Evolutionary conservation across 2,113 vertebrate genomes (phyloP), one percentile per base, ranked within the genome.

Genomic region (Corythaixoides concolor): DNA sequence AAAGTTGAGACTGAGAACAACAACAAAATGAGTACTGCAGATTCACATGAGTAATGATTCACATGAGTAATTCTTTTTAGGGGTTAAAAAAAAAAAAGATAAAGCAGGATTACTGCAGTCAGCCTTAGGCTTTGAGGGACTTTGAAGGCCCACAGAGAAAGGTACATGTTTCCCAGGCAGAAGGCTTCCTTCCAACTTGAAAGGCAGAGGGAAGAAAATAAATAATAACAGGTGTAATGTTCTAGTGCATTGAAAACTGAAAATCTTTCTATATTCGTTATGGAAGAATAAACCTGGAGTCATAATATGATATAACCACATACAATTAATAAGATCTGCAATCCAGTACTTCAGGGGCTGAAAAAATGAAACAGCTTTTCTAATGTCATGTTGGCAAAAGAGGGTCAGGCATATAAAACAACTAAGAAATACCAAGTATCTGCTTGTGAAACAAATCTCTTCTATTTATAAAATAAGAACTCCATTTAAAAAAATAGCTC

Each of bases 181-280:
- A 96, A 55, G 21, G 20, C 74, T 97, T 91, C 84, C 59, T 96
- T 90, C 28, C 37, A 85, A 63, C 75, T 90, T 88, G 82, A 93
- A 96, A 96, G 82, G 74, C 59, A 94, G 70, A 97, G 87, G 56
- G 45, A 90, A 30, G 50, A 90, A 97, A 97, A 96, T 58, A 95
- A 97, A 92, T 82, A 95, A 91, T 79, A 95, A 96, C 45, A n/a
- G 55, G 83, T 66, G 53, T 80, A 83, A 94, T 95, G 87, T 85
- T 94, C 72, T 76, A 88, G 33, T 76, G 13, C 59, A 89, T 3
- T 76, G 63, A 90, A 92, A 95, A 73, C 58, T 30, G 78, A 90
- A 92, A 94, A 70, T 50, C 66, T 95, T 97, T 97, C 76, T 76
- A 73, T 94, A 77, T 94, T 91, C 83, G 79, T 85, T 88, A 88